Conservation (phyloP, 2,113 vertebrate species). For the Phalacrocorax carbo region DNA sequence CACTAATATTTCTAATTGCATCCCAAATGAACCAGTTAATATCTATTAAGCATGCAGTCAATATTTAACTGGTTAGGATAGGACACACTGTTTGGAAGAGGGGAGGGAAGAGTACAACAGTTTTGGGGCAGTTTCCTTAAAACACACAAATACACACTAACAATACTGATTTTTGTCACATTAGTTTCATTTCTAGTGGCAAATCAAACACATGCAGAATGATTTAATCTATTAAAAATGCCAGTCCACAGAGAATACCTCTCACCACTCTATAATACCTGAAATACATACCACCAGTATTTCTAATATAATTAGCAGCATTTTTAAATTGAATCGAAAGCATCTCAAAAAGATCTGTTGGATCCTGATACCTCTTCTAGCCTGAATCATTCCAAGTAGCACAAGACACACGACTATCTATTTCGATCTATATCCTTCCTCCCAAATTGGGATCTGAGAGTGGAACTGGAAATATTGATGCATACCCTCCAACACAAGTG, state of each 20-base stretch:
- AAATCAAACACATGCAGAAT: neutral
- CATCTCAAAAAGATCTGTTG: neutral
- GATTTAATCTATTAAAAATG: neutral
- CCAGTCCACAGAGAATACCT: neutral
- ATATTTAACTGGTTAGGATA: neutral
- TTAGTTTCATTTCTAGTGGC: neutral
- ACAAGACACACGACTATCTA: neutral
- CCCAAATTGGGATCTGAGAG: neutral
- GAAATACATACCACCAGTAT: neutral
- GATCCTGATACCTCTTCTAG: neutral
- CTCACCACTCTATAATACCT: neutral
- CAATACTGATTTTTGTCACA: neutral
- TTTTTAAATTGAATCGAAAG: neutral
- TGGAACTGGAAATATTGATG: neutral
- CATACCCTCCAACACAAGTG: neutral
- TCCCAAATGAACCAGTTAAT: constrained; percentile 12
- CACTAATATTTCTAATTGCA: constrained; percentile 35
- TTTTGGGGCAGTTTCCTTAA: neutral
- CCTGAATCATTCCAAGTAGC: neutral
- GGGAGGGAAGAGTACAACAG: neutral
- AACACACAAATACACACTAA: neutral
- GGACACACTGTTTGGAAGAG: neutral
- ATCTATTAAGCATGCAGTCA: neutral
- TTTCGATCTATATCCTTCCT: neutral
- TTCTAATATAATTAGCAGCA: neutral